These are phyloP conservation scores for Phoxinus dragarum DNA, from an alignment of 2,797 vertebrate genomes.

Conservation along the genomic window DNA sequence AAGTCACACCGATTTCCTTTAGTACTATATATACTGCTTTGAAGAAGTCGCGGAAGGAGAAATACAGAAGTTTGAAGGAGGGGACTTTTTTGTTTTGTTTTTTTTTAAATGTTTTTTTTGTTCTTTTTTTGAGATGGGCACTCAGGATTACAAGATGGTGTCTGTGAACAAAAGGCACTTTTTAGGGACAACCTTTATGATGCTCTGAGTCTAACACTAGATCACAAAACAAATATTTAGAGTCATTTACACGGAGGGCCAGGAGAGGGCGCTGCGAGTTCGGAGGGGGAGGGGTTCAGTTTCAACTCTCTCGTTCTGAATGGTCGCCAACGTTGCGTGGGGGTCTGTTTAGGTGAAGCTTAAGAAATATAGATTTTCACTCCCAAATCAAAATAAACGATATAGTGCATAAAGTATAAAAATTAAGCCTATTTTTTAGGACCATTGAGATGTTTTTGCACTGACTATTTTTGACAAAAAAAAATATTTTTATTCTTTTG, in stretches of 20 bases:
- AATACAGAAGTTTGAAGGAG: slow-evolving; percentile 76
- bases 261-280: slow-evolving; percentile 22
- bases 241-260: slow-evolving; percentile 77
- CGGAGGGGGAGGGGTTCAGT: slow-evolving; percentile 51
- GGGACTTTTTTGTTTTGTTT: slow-evolving; percentile 65
- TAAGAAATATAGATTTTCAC: slow-evolving; percentile 20
- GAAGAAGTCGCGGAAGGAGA: slow-evolving; percentile 78
- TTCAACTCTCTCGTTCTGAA: slow-evolving; percentile 40
- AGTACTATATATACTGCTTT: slow-evolving; percentile 89
- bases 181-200: slow-evolving; percentile 86
- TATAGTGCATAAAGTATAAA: neutral
- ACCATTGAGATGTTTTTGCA: neutral
- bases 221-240: slow-evolving; percentile 84
- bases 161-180: slow-evolving; percentile 87
- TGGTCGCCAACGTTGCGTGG: neutral
- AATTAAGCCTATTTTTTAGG: neutral
- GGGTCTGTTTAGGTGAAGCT: neutral
- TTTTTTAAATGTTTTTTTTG: slow-evolving; percentile 63
- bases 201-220: slow-evolving; percentile 85
- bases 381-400: neutral
- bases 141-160: slow-evolving; percentile 84
- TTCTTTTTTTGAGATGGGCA: slow-evolving; percentile 75
- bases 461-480: neutral
- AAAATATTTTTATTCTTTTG: neutral
- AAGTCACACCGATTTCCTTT: slow-evolving; percentile 92